These are phyloP conservation scores for Tachysurus fulvidraco DNA, from an alignment of 2,113 vertebrate genomes.

Conservation along the genomic window DNA sequence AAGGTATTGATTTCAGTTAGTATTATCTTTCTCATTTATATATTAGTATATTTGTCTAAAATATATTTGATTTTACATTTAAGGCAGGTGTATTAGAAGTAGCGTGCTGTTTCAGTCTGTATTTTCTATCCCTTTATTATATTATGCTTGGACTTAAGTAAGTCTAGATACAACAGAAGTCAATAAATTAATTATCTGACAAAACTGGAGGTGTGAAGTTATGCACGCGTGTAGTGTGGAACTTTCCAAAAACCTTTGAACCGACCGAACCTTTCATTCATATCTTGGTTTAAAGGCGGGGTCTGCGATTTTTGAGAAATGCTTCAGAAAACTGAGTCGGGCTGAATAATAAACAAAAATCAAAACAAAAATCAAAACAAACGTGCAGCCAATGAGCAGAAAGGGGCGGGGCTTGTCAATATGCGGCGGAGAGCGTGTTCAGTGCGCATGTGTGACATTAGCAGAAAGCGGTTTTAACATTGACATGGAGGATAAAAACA, in stretches of 20 bases:
- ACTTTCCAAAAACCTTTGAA: too few species aligned
- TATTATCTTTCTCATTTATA: not conserved
- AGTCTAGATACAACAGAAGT: not conserved
- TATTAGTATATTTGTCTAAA: not conserved
- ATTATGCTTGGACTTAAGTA: not conserved
- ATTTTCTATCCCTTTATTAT: not conserved
- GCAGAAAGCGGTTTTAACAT: too few species aligned
- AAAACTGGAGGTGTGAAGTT: not conserved
- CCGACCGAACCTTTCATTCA: not conserved
- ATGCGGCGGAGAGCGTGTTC: too few species aligned
- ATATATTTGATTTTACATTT: not conserved
- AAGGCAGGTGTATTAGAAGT: not conserved
- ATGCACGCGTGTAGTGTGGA: not conserved
- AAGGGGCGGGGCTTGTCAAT: too few species aligned
- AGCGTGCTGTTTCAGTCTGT: not conserved
- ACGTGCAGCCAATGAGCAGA: too few species aligned
- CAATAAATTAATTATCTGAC: not conserved
- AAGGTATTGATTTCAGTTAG: not conserved
- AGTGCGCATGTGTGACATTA: too few species aligned
- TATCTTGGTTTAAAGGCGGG: too few species aligned
- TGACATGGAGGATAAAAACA: too few species aligned
- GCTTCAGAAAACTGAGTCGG: too few species aligned
- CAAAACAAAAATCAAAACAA: too few species aligned
- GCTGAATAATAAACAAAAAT: too few species aligned
- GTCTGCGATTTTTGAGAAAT: too few species aligned